These are phyloP conservation scores for Pteropus alecto DNA, from an alignment of 2,113 vertebrate species.

Conservation along the genomic window DNA sequence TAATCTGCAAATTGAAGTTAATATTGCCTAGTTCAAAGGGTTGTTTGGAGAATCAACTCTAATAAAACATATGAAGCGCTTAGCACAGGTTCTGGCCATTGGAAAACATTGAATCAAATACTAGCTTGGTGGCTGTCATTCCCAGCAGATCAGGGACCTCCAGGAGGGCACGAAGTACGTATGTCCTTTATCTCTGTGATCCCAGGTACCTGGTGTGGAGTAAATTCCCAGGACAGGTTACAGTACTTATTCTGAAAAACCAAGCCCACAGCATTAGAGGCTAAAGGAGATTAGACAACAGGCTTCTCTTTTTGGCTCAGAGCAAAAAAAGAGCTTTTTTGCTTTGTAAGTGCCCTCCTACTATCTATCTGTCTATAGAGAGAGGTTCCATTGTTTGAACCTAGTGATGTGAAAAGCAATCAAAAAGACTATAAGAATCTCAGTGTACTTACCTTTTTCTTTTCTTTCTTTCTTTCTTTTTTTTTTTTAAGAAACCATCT, in stretches of 20 bases:
- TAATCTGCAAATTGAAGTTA: background rate
- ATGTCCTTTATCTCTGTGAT: background rate
- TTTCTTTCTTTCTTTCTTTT: background rate
- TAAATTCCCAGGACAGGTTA: background rate
- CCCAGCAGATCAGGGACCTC: background rate
- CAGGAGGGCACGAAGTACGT: background rate
- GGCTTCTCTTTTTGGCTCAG: background rate
- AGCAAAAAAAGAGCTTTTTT: background rate
- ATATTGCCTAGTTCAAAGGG: background rate
- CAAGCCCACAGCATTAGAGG: background rate
- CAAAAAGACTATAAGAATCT: background rate
- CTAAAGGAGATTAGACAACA: background rate
- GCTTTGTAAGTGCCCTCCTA: background rate
- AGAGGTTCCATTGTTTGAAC: slow-evolving; percentile 22
- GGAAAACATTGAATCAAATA: background rate
- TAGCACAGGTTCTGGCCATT: background rate
- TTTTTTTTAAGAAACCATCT: background rate
- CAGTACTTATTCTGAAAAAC: background rate
- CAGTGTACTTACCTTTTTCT: background rate
- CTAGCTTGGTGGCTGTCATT: background rate
- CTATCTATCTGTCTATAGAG: background rate
- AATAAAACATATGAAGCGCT: background rate
- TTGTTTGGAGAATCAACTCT: background rate
- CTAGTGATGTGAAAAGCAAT: slow-evolving; percentile 29
- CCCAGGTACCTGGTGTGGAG: background rate